These are phyloP conservation scores for Bolborhynchus lineola DNA, from an alignment of 2,113 vertebrate genomes.

Conservation along the genomic window DNA sequence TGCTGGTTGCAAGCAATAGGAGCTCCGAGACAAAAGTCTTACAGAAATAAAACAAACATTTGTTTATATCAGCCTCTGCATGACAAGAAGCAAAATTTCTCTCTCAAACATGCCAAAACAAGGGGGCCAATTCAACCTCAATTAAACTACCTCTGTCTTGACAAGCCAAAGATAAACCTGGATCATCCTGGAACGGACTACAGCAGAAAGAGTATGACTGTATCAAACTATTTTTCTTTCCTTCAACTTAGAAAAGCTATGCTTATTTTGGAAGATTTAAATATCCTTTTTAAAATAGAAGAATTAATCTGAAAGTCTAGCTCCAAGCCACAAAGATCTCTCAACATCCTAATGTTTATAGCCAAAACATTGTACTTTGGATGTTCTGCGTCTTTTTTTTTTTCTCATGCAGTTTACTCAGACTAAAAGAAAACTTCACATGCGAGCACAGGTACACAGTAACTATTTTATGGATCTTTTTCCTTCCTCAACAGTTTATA, in stretches of 20 bases:
- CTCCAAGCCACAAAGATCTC: neutral
- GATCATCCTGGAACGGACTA: neutral
- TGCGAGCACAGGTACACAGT: neutral
- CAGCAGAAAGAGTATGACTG: neutral
- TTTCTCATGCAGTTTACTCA: neutral
- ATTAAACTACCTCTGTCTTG: neutral
- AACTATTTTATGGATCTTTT: neutral
- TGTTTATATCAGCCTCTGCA: neutral
- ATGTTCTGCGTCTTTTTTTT: neutral
- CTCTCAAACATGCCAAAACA: neutral
- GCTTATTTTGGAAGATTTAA: neutral
- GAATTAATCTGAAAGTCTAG: neutral
- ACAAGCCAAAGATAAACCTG: neutral
- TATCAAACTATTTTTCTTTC: neutral
- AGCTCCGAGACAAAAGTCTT: neutral
- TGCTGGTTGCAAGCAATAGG: neutral
- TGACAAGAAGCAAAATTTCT: neutral
- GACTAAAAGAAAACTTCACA: neutral
- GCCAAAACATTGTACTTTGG: neutral
- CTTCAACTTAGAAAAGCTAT: neutral
- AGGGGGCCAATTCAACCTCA: neutral
- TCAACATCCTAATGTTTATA: neutral
- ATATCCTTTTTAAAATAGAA: neutral
- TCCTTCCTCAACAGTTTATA: neutral
- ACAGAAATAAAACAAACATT: neutral